Percentiles rank a stretch among this genome's conserved stretches.
These are phyloP conservation scores for Drosophila chauvacae DNA, from an alignment of 1,140 invertebrate species.

Conservation along the genomic window DNA sequence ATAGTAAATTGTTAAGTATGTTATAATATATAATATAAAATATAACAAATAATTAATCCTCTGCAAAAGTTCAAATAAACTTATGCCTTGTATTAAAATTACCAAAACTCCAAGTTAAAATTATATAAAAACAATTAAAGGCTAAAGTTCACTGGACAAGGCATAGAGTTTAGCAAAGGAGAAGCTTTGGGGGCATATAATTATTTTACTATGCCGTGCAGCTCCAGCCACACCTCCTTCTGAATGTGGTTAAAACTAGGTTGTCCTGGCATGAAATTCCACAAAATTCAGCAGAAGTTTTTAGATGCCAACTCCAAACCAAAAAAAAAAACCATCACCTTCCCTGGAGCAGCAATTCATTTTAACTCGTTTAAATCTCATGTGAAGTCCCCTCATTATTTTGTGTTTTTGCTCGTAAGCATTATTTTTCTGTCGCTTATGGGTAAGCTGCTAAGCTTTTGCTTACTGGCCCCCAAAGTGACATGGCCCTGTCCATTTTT, in stretches of 20 bases:
- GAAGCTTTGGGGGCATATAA: not conserved
- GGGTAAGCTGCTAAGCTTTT: conserved; percentile 26
- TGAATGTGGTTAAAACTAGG: conserved; percentile 15
- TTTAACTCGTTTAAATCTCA: conserved; percentile 48
- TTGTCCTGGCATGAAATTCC: conserved; percentile 17
- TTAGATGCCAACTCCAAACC: conserved; percentile 13
- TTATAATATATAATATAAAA: not conserved
- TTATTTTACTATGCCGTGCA: conserved; percentile 2
- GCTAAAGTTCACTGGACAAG: not conserved
- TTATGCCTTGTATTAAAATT: not conserved
- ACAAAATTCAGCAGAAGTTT: not conserved
- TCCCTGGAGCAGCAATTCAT: conserved; percentile 31
- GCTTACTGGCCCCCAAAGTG: conserved; percentile 15
- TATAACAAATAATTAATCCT: not conserved
- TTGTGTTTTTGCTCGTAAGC: conserved; percentile 33
- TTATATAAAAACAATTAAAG: not conserved
- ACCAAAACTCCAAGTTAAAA: not conserved
- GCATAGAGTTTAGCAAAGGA: not conserved
- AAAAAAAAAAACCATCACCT: not conserved
- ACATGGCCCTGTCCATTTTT: conserved; percentile 42
- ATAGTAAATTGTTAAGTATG: too few species aligned
- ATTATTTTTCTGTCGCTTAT: conserved; percentile 47
- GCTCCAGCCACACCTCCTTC: not conserved
- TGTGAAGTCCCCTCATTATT: conserved; percentile 50
- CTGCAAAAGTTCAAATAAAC: not conserved